phyloP scores from a whole-genome alignment of 2,888 invertebrate species.

The Parnassius apollo region DNA sequence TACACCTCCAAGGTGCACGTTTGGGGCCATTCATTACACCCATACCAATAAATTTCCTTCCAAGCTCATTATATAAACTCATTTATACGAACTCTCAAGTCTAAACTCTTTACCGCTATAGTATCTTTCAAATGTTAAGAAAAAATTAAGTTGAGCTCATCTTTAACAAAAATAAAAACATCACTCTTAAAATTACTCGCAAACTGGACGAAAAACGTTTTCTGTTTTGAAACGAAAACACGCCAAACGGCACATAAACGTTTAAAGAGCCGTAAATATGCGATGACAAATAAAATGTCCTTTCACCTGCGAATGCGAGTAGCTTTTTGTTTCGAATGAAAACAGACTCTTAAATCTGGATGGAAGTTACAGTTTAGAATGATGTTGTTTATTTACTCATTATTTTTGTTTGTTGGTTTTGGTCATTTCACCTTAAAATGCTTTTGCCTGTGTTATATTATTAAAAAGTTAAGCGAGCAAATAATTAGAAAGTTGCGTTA shows the following conservation, averaged over 20 bases:
- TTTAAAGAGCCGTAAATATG: slow-evolving; percentile 66
- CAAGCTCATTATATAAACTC: slow-evolving; percentile 13
- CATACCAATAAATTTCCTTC: slow-evolving; percentile 36
- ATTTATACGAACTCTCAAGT: slow-evolving; percentile 8
- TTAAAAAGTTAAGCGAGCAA: slow-evolving; percentile 3
- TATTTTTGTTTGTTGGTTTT: slow-evolving; percentile 3
- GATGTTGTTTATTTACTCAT: slow-evolving; percentile 19
- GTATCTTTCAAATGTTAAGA: background rate
- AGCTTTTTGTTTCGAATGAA: slow-evolving; percentile 39
- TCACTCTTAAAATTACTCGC: slow-evolving; percentile 46
- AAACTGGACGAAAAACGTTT: slow-evolving; percentile 49
- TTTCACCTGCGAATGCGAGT: slow-evolving; percentile 54
- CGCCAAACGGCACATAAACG: slow-evolving; percentile 68
- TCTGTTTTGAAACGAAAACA: slow-evolving; percentile 47
- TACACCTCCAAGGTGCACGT: slow-evolving; percentile 65
- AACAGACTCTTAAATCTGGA: slow-evolving; percentile 29
- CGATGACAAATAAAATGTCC: slow-evolving; percentile 64
- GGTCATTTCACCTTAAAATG: slow-evolving; percentile 8
- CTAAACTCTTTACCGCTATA: slow-evolving; percentile 3
- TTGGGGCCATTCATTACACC: slow-evolving; percentile 62
- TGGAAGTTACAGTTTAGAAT: slow-evolving; percentile 23
- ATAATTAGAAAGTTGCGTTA: slow-evolving; percentile 2
- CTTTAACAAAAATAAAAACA: slow-evolving; percentile 1
- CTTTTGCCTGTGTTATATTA: background rate
- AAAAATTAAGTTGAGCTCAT: background rate